Evolutionary conservation across 2,113 vertebrate genomes (phyloP), one percentile per base, ranked within the genome.

Genomic region (Halichoeres trimaculatus): DNA sequence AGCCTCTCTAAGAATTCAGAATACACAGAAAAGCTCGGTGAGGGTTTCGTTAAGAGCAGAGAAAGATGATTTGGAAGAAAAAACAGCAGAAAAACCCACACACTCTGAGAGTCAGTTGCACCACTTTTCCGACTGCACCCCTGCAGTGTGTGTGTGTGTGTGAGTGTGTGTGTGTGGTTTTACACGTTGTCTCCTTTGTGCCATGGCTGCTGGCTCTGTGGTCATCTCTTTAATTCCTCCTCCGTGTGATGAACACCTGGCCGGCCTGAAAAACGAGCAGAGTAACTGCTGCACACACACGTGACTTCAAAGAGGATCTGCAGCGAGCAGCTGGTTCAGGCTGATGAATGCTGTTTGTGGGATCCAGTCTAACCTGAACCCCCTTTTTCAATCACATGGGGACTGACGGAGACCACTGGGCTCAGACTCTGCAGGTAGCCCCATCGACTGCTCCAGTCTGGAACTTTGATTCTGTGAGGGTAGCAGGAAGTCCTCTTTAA

Each of bases 1-100:
- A 84, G 87, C 75, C 91, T 92, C 90, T 92, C 91, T 91, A 93
- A 91, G 93, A 93, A 93, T 71, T 64, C 3, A 34, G 19, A 35
- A 70, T 88, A 88, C 87, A 60, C 14, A 88, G 90, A 90, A 85
- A 64, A 51, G 41, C 22, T 48, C 17, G 36, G 35, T 53, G 54
- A 67, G 81, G 73, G 55, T 74, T 73, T 22, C 47, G 36, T 24
- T 57, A 60, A 52, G 73, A 34, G 67, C 43, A 12, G n/a, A 45
- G 14, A 19, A 19, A 30, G 3, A 30, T 30, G 14, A 45, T 5
- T 17, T 16, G 4, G 5, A 17, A 19, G 16, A 45, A 45, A 17
- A 7, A 45, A 17, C 30, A 52, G 43, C 26, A 74, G 60, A 43
- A 68, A 38, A 64, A 66, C 79, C 67, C 76, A 85, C 87, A 73